Base-by-base conservation (phyloP, 2,113 vertebrate genomes). In the Myanophis thanlyinensis region DNA sequence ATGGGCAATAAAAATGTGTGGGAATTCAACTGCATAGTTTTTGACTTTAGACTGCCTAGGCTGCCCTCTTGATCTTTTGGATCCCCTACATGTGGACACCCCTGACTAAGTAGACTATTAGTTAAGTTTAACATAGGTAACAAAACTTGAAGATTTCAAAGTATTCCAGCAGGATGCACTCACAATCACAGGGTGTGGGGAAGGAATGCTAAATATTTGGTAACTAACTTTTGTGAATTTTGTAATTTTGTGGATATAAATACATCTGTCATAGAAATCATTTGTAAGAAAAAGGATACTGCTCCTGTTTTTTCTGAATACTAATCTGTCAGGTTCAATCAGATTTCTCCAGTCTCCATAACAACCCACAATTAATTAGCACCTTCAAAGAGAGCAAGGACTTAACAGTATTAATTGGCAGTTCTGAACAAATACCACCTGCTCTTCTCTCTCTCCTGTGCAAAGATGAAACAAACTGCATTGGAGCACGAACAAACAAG, bases 251-350 rank as follows among this genome's bases (percentile, higher is more conserved):
- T 96, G 94, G 93, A 91, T 96, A 95, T 93, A 96, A 95, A 94
- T 89, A 96, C 96, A 97, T 95, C 95, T 95, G 96, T 96, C 95
- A 95, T 92, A 95, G 95, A 96, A 96, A 95, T 91, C 89, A 86
- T 73, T 73, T 35, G 62, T n/a, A 35, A 73, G n/a, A 73, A 35
- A 35, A 73, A 73, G n/a, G 13, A 73, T 35, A 35, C n/a, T 15
- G 5, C 5, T 73, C 62, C 62, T 6, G 18, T 80, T 80, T 44
- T 7, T 80, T 80, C 7, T 44, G 73, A 80, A 80, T 40, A 80
- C 35, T 80, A 10, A 80, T 80, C 35, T 80, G 73, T 44, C 40
- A 44, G 73, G 20, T 80, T 80, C 35, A 80, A 51, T 92, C 94
- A 87, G 86, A 92, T 91, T 96, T 94, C 59, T 93, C 35, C 87